Base-by-base conservation (phyloP, 2,888 invertebrate species). In the Hoplodrina blanda region DNA sequence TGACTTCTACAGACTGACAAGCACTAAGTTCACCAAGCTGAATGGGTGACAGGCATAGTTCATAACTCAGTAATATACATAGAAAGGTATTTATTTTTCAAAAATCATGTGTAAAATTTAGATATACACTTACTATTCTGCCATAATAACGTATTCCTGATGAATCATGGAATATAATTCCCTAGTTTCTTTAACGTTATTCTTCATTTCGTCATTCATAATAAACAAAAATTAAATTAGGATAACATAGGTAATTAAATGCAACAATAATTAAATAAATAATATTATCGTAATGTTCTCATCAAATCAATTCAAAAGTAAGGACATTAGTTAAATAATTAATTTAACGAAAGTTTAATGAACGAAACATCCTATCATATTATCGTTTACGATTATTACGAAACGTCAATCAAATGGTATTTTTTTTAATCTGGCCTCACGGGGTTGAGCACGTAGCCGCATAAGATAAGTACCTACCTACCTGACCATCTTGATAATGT, bases 61-160 rank as follows among this genome's bases (percentile, higher is more conserved):
- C 5, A 17, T 20, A 59, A 11, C 6, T 15, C 2, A 41, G 11
- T 20, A n/a, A 8, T 44, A 1, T 10, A 25, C 25, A 1, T 25
- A 25, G 25, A 2, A 6, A 44, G 0, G 15, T 10, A 56, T 19
- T 1, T 17, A 37, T 19, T 56, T 37, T 7, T 30, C 17, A 46
- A 25, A 46, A 25, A 60, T 13, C 10, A 33, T 25, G n/a, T 0
- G 69, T 7, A 0, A 44, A 57, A 10, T 4, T 25, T 13, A 5
- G 62, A 15, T 37, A 49, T 33, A 41, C 41, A 96, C 98, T 97
- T 97, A 99, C 99, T 98, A 99, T 96, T 99, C 99, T 5, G 98
- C 98, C 93, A 99, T 97, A 84, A 99, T 97, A 85, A 98, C 97
- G 88, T 99, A 99, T 93, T 99, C 99, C 91, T 98, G 98, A 88